phyloP scores from a whole-genome alignment of 2,888 invertebrate species.

The Cancer borealis region DNA sequence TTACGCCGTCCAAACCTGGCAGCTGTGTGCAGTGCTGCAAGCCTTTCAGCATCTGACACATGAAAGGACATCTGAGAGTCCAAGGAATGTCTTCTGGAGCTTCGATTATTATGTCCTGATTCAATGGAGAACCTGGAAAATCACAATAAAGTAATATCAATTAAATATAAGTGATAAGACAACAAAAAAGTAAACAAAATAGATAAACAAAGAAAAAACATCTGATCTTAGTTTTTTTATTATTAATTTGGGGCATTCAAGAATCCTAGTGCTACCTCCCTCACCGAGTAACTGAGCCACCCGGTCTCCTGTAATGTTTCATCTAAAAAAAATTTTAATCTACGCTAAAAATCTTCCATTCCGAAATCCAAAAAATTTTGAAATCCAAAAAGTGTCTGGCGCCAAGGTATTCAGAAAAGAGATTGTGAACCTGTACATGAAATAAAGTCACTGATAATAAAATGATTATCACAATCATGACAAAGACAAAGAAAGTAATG shows the following conservation, averaged over 20 bases:
- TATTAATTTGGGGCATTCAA: too few species aligned
- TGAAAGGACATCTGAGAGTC: slow-evolving; percentile 83
- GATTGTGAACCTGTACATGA: neutral
- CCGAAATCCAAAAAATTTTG: too few species aligned
- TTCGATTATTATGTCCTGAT: slow-evolving; percentile 81
- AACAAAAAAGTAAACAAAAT: neutral
- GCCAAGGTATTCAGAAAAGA: too few species aligned
- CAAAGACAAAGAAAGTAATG: neutral
- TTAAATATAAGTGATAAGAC: neutral
- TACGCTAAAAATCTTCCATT: too few species aligned
- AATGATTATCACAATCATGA: neutral
- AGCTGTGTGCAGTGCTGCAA: slow-evolving; percentile 71
- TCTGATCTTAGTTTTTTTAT: too few species aligned
- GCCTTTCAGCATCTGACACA: slow-evolving; percentile 75
- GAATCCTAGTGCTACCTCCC: too few species aligned
- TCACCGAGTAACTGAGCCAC: too few species aligned
- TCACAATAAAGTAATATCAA: neutral
- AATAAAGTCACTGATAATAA: neutral
- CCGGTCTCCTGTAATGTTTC: too few species aligned
- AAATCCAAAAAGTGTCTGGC: too few species aligned
- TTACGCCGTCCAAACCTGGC: slow-evolving; percentile 74
- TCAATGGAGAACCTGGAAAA: slow-evolving; percentile 82
- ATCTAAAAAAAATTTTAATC: too few species aligned
- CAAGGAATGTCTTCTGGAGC: slow-evolving; percentile 87
- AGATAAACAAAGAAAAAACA: slow-evolving; percentile 16